A percentile compares a stretch with the other conserved stretches of the same genome.
Conservation (phyloP, 2,797 vertebrate species). For the Clarias fuscus region DNA sequence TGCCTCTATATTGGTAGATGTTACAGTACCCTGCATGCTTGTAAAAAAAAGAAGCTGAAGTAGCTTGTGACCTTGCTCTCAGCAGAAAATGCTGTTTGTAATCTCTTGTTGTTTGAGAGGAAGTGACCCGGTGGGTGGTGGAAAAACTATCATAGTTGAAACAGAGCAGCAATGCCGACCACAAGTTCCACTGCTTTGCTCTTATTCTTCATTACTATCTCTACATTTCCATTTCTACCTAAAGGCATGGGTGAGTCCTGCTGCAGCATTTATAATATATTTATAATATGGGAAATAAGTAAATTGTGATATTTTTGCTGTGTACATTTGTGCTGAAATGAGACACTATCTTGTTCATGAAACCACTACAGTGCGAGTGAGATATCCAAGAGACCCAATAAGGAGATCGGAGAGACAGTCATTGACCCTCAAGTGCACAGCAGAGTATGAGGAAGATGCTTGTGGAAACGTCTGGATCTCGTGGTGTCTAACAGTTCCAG, state of each 20-base stretch:
- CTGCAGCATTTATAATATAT: not conserved
- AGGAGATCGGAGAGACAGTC: not conserved
- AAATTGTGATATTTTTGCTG: too few species aligned
- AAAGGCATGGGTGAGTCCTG: not conserved
- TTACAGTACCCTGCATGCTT: not conserved
- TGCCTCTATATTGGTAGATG: not conserved
- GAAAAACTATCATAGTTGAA: not conserved
- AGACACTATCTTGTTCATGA: not conserved
- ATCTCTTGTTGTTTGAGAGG: not conserved
- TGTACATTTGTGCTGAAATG: too few species aligned
- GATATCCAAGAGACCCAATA: not conserved
- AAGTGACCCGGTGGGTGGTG: not conserved
- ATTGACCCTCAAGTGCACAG: constrained; percentile 5
- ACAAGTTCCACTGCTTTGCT: not conserved
- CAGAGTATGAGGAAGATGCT: not conserved
- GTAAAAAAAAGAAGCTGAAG: not conserved
- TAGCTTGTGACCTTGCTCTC: not conserved
- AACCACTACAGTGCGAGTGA: not conserved
- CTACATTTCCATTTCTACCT: not conserved
- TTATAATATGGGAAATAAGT: not conserved
- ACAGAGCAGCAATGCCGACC: not conserved
- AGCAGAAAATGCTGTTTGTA: not conserved
- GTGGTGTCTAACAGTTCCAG: not conserved
- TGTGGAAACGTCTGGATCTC: not conserved
- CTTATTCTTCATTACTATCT: not conserved